Evolutionary conservation across 2,797 vertebrate genomes (phyloP), one percentile per base, ranked within the genome.

Genomic region (Tiaroga cobitis): DNA sequence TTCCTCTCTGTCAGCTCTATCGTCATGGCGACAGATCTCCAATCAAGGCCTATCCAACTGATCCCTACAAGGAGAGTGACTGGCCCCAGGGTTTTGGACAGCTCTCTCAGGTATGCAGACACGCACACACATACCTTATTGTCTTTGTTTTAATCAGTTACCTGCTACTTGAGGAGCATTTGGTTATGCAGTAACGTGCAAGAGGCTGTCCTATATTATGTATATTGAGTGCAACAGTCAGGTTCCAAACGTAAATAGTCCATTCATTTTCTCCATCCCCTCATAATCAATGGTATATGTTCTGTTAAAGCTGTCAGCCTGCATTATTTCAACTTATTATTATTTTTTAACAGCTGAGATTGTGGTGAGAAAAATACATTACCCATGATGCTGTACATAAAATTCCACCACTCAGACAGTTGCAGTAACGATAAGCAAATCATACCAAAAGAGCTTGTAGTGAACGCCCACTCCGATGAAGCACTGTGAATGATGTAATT

Each of bases 21-120:
- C 95, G 97, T 0, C 97, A 99, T 19, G 97, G 97, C 7, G 97
- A 99, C 92, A 89, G 97, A 87, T 97, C 97, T 18, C 96, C 97
- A 0, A 83, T 98, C 34, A 93, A 92, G 88, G 94, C 94, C 43
- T 99, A 95, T 79, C 97, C 97, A 10, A 97, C 94, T 0, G 96
- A 97, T 85, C 94, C 93, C 0, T 85, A 98, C 92, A 93, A 95
- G 68, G 97, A 99, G 94, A 94, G 90, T 0, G 92, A 89, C 65
- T 99, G 97, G 97, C 96, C 97, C 0, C 97, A 98, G 59, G 97
- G 97, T 68, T 98, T 97, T 88, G 97, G 97, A 59, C 97, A 99
- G 83, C 96, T 99, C 8, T 96, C 97, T 0, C 94, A 94, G 96
- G 97, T 98, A 77, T 72, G 69, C 16, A 39, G 5, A 54, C 7